phyloP scores from a whole-genome alignment of 2,888 invertebrate genomes.

The Leptinotarsa tumamoca region DNA sequence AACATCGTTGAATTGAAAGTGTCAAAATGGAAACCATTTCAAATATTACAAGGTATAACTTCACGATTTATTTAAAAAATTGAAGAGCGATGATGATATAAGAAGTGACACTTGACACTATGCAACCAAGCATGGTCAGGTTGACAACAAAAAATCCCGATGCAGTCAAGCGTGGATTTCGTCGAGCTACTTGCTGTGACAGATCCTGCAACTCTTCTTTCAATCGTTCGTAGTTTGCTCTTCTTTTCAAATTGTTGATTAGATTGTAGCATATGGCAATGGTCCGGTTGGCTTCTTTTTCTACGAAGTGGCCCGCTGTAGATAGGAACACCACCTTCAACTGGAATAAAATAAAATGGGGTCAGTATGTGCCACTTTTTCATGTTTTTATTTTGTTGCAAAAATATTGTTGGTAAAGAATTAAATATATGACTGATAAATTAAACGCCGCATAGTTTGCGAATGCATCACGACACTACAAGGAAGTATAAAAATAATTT shows the following conservation, averaged over 20 bases:
- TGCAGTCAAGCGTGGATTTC: constrained; percentile 50
- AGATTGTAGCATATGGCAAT: constrained; percentile 32
- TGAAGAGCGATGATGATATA: constrained; percentile 56
- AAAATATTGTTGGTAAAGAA: too few species aligned
- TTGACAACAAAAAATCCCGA: constrained; percentile 54
- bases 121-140: constrained; percentile 50
- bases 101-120: constrained; percentile 54
- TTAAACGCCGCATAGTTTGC: too few species aligned
- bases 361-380: too few species aligned
- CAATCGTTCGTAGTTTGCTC: constrained; percentile 23
- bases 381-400: too few species aligned
- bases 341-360: neutral
- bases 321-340: constrained; percentile 22
- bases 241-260: constrained; percentile 9
- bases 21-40: neutral
- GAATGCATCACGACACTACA: too few species aligned
- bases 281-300: constrained; percentile 26
- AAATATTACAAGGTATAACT: neutral
- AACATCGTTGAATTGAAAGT: too few species aligned
- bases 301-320: constrained; percentile 29
- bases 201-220: constrained; percentile 45
- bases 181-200: constrained; percentile 45
- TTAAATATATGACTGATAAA: too few species aligned
- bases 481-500: too few species aligned
- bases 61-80: constrained; percentile 33